Evolutionary conservation across 1,140 invertebrate genomes (phyloP).

Genomic region (Philopotamus ludificatus): DNA sequence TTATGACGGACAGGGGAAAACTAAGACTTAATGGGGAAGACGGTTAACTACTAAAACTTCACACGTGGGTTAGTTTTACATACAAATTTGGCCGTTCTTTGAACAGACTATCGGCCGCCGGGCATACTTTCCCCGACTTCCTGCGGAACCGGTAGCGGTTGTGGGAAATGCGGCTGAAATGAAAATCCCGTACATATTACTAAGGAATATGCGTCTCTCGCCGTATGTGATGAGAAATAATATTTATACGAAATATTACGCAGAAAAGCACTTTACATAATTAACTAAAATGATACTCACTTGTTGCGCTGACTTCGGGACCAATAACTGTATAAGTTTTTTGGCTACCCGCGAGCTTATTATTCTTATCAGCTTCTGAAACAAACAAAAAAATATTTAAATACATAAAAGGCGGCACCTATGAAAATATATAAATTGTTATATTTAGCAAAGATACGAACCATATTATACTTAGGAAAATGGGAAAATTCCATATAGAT

Average conservation of each 20-base stretch:
- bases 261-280: too few relatives aligned
- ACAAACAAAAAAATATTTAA: slow-evolving; percentile 42
- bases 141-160: neutral
- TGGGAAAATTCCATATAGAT: too few relatives aligned
- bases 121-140: neutral
- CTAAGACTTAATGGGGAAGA: neutral
- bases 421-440: neutral
- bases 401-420: neutral
- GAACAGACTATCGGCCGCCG: neutral
- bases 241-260: neutral
- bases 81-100: neutral
- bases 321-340: slow-evolving; percentile 56
- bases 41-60: neutral
- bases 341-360: slow-evolving; percentile 56
- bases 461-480: too few relatives aligned
- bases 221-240: too few relatives aligned
- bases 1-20: too few relatives aligned
- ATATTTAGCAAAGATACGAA: neutral
- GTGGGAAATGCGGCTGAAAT: neutral
- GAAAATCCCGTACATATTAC: neutral
- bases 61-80: neutral
- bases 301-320: slow-evolving; percentile 57
- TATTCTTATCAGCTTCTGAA: slow-evolving; percentile 53
- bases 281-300: slow-evolving; percentile 48
- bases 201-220: too few relatives aligned